A percentile compares a stretch with the other conserved stretches of the same genome.
Evolutionary conservation across 2,888 invertebrate species (phyloP).

Genomic region (Bellardia bayeri): DNA sequence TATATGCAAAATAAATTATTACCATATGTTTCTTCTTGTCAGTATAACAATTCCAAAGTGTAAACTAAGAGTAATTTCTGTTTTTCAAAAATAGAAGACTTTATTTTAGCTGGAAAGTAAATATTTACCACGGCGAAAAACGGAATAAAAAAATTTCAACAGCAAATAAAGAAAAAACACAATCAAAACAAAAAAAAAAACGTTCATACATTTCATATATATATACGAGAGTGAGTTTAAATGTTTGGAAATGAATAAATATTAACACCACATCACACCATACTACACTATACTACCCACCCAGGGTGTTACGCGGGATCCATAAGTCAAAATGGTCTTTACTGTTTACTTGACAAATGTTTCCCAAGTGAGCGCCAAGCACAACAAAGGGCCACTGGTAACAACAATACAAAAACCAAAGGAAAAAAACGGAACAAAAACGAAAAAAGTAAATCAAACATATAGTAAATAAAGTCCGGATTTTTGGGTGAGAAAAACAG

Average conservation of each 20-base stretch:
- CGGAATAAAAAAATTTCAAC: neutral
- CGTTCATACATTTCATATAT: neutral
- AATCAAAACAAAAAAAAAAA: neutral
- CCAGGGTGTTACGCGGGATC: slow-evolving; percentile 2
- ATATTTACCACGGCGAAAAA: slow-evolving; percentile 41
- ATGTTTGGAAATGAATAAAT: slow-evolving; percentile 10
- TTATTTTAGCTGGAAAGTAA: slow-evolving; percentile 19
- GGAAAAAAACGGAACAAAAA: slow-evolving; percentile 3
- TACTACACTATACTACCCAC: neutral
- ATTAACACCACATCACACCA: slow-evolving; percentile 28
- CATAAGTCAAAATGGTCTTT: slow-evolving; percentile 66
- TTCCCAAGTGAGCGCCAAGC: slow-evolving; percentile 64
- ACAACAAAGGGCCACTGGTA: slow-evolving; percentile 58
- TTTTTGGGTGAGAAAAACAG: neutral
- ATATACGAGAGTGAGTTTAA: neutral
- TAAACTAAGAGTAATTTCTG: slow-evolving; percentile 12
- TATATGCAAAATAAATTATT: neutral
- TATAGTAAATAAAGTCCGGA: too few species aligned
- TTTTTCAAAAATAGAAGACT: neutral
- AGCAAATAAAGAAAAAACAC: neutral
- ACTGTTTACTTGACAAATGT: slow-evolving; percentile 69
- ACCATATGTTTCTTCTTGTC: slow-evolving; percentile 15
- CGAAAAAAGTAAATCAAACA: neutral
- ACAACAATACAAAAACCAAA: neutral
- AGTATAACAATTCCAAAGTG: slow-evolving; percentile 16